Percentiles rank a stretch among this genome's conserved stretches.
These are phyloP conservation scores for Lepilemur septentrionalis DNA, from an alignment of 2,797 vertebrate genomes.

Conservation along the genomic window DNA sequence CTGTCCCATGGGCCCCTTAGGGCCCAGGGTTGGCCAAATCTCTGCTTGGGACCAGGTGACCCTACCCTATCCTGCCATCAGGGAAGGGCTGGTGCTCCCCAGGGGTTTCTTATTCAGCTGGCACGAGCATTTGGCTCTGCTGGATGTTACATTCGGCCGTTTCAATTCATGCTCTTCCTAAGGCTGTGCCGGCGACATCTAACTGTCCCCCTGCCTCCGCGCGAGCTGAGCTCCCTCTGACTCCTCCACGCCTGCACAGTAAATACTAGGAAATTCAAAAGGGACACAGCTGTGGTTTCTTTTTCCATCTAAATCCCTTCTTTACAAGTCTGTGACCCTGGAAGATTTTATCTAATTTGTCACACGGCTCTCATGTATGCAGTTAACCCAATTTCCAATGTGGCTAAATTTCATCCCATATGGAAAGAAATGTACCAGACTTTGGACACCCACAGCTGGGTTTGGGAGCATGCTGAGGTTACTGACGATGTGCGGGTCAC, in stretches of 20 bases:
- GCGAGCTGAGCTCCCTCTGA: neutral
- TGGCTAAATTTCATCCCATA: neutral
- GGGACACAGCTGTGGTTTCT: neutral
- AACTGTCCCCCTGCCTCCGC: accelerated
- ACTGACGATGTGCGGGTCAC: neutral
- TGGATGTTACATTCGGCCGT: neutral
- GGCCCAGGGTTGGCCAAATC: neutral
- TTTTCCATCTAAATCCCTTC: neutral
- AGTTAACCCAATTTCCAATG: accelerated
- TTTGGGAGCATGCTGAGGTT: neutral
- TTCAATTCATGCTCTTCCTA: neutral
- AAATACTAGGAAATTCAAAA: neutral
- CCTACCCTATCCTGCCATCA: neutral
- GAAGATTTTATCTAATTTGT: neutral
- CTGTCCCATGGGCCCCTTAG: accelerated
- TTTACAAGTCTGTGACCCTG: neutral
- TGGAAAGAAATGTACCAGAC: neutral
- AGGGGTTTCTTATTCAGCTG: neutral
- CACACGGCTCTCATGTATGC: neutral
- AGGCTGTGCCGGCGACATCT: neutral
- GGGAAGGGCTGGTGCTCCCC: neutral
- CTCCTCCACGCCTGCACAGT: neutral
- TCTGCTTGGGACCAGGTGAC: neutral
- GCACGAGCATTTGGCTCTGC: neutral
- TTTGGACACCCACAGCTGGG: neutral